A percentile compares a stretch with the other conserved stretches of the same genome.
phyloP scores from a whole-genome alignment of 1,140 invertebrate genomes.

The Neodiprion fabricii region DNA sequence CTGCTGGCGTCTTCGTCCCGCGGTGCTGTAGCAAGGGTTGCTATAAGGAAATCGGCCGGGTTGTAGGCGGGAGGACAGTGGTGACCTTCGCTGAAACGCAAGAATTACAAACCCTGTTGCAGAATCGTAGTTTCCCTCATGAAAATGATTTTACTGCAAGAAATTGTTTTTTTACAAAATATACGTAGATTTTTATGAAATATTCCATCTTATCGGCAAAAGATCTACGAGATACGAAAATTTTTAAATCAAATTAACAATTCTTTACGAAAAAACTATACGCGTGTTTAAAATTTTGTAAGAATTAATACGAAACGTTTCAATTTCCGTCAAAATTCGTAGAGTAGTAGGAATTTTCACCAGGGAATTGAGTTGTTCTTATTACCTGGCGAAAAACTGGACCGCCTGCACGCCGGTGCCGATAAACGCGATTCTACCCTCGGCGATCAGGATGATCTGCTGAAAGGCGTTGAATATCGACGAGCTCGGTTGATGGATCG shows the following conservation, averaged over 20 bases:
- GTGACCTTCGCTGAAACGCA: conserved; percentile 71
- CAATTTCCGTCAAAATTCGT: neutral
- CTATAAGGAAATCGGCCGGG: conserved; percentile 92
- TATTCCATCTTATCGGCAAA: too few relatives aligned
- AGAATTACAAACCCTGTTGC: neutral
- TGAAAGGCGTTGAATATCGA: conserved; percentile 90
- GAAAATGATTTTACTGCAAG: too few relatives aligned
- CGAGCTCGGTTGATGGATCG: conserved; percentile 97
- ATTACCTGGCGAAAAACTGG: conserved; percentile 79
- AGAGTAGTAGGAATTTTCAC: neutral
- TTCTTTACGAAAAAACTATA: too few relatives aligned
- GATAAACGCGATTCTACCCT: conserved; percentile 88
- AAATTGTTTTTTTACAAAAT: too few relatives aligned
- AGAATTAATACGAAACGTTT: neutral
- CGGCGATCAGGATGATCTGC: conserved; percentile 83
- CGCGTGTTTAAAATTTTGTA: too few relatives aligned
- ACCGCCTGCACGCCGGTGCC: conserved; percentile 78
- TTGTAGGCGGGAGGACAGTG: conserved; percentile 84
- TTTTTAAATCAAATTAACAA: too few relatives aligned
- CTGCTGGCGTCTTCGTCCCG: conserved; percentile 73
- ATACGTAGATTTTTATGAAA: too few relatives aligned
- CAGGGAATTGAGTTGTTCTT: neutral
- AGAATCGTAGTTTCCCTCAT: too few relatives aligned
- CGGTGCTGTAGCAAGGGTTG: conserved; percentile 81
- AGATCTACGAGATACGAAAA: too few relatives aligned